Base-by-base conservation (phyloP, 2,888 invertebrate species). In the Hyppa rectilinea region DNA sequence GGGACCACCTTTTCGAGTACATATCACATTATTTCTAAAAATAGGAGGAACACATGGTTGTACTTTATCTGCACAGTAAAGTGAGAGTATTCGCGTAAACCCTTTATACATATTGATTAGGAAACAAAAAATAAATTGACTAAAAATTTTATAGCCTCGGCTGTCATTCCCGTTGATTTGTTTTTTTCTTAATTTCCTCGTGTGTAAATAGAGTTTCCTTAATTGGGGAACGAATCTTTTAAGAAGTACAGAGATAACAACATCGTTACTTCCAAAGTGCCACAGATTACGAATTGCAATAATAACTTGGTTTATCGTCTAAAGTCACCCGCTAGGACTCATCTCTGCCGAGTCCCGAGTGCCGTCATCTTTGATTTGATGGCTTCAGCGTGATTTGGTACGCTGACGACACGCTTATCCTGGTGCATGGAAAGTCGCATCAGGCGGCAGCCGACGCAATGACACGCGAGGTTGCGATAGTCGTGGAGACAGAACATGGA, bases 41-140 rank as follows among this genome's bases (percentile, higher is more conserved):
- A 94, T 87, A 63, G 94, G 92, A 53, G 92, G 92, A 75, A 92
- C 86, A 81, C 90, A 90, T 65, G 92, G 87, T 80, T 95, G 95
- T 74, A 94, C 72, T 88, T 91, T 95, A 79, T 95, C 94, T 75
- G 90, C 87, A 87, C 92, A 93, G 82, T 91, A 89, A 75, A 94
- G 87, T 49, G 92, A 88, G 80, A 95, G 87, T 89, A 96, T 90
- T 80, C 95, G 91, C 74, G 95, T 92, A 85, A 96, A 93, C 72
- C 94, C 95, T 89, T 95, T 96, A 84, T 95, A 96, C 96, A 96
- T 96, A 89, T 91, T 94, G 87, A 81, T 74, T 81, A 81, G 62
- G 82, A 87, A 72, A 75, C 82, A 75, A 87, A 87, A 85, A 85
- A 81, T 78, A 85, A 85, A 83, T 77, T 87, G 74, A 92, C 89